These are phyloP conservation scores for Chelon labrosus DNA, from an alignment of 2,797 vertebrate species.

Conservation along the genomic window DNA sequence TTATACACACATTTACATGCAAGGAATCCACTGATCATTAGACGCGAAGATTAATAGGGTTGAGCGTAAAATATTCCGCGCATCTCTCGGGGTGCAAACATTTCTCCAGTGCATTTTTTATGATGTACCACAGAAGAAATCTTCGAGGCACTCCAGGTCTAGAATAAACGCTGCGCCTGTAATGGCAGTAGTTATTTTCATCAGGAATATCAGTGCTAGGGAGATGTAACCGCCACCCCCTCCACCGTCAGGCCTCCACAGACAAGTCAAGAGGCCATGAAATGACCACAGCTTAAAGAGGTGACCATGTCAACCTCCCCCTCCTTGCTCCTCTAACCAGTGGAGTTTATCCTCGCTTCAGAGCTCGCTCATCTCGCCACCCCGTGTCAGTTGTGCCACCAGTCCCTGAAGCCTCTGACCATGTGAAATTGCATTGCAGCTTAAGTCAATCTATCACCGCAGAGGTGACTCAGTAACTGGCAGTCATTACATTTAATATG, in stretches of 20 bases:
- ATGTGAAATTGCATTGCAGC: constrained; percentile 47
- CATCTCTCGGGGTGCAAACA: constrained; percentile 9
- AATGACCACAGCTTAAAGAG: constrained; percentile 52
- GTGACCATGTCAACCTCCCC: background rate
- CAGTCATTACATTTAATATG: constrained; percentile 33
- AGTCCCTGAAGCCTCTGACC: constrained; percentile 34
- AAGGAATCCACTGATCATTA: background rate
- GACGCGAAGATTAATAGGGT: background rate
- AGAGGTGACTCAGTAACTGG: constrained; percentile 52
- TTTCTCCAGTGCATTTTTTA: background rate
- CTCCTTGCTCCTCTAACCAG: constrained; percentile 12
- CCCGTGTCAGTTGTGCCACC: constrained; percentile 47
- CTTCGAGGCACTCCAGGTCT: constrained; percentile 16
- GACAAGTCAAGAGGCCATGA: constrained; percentile 40
- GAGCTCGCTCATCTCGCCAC: constrained; percentile 39
- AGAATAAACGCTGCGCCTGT: constrained; percentile 7
- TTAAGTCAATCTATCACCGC: constrained; percentile 31
- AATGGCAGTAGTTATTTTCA: constrained; percentile 33
- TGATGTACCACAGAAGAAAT: background rate
- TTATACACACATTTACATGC: background rate
- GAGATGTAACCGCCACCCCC: constrained; percentile 17
- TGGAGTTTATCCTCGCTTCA: constrained; percentile 39
- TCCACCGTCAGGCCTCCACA: constrained; percentile 4
- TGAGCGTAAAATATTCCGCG: constrained; percentile 1
- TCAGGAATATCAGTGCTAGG: constrained; percentile 23